Evolutionary conservation across 1,140 invertebrate genomes (phyloP), one percentile per base, ranked within the genome.

Genomic region (Helicoverpa armigera): DNA sequence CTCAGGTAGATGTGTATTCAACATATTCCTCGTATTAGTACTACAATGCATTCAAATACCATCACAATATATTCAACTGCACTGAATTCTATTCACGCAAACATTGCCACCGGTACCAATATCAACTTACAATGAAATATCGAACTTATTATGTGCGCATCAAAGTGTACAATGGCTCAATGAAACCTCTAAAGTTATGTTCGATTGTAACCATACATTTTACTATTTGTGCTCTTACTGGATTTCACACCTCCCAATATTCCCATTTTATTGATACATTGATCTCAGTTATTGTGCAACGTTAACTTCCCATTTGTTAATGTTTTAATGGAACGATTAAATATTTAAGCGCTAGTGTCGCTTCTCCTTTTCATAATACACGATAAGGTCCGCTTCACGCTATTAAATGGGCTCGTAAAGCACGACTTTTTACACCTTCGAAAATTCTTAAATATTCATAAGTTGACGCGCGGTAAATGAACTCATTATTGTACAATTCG

Each of bases 391-490:
- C 76, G 80, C 53, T 82, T 79, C 77, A 79, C 76, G 54, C 70
- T 76, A 80, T 79, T 82, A 81, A 83, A 91, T 90, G 82, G 78
- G 80, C 73, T 87, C 82, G 85, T 91, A 91, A 89, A 91, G 82
- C 86, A 86, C 83, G 76, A 82, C 75, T 80, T 85, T 89, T 88
- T 90, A 88, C 83, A 88, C 87, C 76, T 82, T 69, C 70, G 79
- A 79, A 85, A 84, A 82, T 83, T 82, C 86, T 90, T 92, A 87
- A 91, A 91, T 92, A 93, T 93, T 93, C 90, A 92, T 93, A 88
- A 89, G 90, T 53, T 35, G 69, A 76, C 29, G 77, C 74, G 5
- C 88, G 90, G 90, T 90, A 91, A 89, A 89, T 87, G 88, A 89
- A 87, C 90, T 87, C 90, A 88, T 92, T 92, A 90, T 73, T 85